Base-by-base conservation (phyloP, 2,888 invertebrate genomes). In the Ceriagrion tenellum region DNA sequence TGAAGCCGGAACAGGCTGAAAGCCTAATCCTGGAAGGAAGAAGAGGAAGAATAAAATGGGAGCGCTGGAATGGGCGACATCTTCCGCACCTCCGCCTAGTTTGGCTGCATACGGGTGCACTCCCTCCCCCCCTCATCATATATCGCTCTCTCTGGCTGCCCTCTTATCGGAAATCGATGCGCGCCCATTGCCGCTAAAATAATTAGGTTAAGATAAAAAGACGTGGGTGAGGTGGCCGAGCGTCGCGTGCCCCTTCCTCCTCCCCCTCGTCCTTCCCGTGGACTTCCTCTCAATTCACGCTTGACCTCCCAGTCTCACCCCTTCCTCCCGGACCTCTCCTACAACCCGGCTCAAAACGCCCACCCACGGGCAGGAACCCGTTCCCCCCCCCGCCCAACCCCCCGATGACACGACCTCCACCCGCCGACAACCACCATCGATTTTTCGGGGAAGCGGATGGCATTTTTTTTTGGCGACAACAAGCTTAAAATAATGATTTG, bases 131-230 rank as follows among this genome's bases (percentile, higher is more conserved):
- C 47, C 47, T 59, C 59, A 59, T 23, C 18, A 23, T 16, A 23
- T 47, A 2, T 2, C 47, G 26, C 69, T 8, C 1, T 20, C 59
- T 20, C 69, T 69, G 26, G 69, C 23, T n/a, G 23, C 69, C 26
- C 69, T 69, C 69, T 0, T 0, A 69, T 69, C n/a, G 69, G 69
- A 69, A 69, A 69, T 69, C 69, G 69, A 69, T 69, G 69, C 69
- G 6, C 69, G 23, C 0, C 26, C n/a, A n/a, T 69, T 12, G n/a
- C 26, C n/a, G 69, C 23, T 69, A n/a, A 69, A n/a, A 69, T 69
- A 69, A 69, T 69, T 69, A 69, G 69, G 69, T 69, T 69, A 69
- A 69, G 69, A 69, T 69, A 10, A n/a, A 69, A 69, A 69, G n/a
- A 8, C 20, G 69, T 10, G n/a, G 8, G 47, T 47, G 47, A 47